Conservation (phyloP, 2,797 vertebrate species). For the Spinus pinus region DNA sequence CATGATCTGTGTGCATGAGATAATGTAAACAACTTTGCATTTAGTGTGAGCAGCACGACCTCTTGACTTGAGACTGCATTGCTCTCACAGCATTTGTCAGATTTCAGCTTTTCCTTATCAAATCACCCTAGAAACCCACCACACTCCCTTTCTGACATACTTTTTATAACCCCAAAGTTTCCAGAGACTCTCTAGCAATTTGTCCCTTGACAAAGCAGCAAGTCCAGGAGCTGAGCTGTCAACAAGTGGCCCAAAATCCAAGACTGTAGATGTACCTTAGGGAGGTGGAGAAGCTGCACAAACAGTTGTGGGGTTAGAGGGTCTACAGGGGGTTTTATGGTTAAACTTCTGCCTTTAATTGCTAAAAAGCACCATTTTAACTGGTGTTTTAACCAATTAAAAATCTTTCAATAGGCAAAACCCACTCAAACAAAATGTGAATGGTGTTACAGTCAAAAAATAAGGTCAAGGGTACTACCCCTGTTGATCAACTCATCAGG, state of each 20-base stretch:
- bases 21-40: neutral
- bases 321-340: neutral
- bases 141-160: neutral
- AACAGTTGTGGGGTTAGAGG: neutral
- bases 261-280: neutral
- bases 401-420: neutral
- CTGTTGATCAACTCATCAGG: neutral
- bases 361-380: neutral
- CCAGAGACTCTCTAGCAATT: fast-evolving
- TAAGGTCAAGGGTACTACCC: neutral
- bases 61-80: neutral
- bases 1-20: neutral
- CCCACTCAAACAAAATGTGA: neutral
- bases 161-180: neutral
- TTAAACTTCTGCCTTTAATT: neutral
- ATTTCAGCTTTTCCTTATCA: neutral
- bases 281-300: fast-evolving
- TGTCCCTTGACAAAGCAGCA: neutral
- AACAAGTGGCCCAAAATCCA: neutral
- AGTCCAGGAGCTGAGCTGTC: neutral
- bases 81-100: neutral
- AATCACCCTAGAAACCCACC: neutral
- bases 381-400: neutral
- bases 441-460: neutral
- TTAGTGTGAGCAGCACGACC: neutral